Conservation (phyloP, 2,797 vertebrate genomes). For the Acanthopagrus latus region DNA sequence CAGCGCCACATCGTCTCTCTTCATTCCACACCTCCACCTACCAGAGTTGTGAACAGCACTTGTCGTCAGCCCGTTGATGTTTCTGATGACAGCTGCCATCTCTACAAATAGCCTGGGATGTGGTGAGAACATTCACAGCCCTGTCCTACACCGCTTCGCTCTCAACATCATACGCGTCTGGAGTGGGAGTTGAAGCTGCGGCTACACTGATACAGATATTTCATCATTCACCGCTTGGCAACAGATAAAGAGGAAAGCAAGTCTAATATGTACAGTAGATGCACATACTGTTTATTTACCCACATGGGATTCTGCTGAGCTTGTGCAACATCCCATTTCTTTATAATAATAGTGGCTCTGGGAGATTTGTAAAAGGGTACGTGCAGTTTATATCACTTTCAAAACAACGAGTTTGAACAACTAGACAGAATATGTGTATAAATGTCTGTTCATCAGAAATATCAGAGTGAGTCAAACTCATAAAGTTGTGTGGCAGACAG, state of each 20-base stretch:
- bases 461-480: background rate
- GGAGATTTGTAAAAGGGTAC: conserved; percentile 4
- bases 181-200: conserved; percentile 53
- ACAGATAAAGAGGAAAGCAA: conserved; percentile 11
- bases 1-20: conserved; percentile 18
- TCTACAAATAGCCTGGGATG: conserved; percentile 79
- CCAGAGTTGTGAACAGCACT: conserved; percentile 76
- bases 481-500: background rate
- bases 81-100: conserved; percentile 81
- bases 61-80: conserved; percentile 72
- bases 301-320: background rate
- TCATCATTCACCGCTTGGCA: conserved; percentile 27
- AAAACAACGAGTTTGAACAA: background rate
- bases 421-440: background rate
- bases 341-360: background rate
- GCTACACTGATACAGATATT: conserved; percentile 40
- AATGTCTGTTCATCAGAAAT: background rate
- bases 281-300: conserved; percentile 10
- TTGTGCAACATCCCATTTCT: conserved; percentile 3
- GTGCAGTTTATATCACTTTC: background rate
- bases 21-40: conserved; percentile 73
- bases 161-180: conserved; percentile 56
- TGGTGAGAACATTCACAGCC: conserved; percentile 80
- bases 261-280: conserved; percentile 15
- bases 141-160: conserved; percentile 68